Conservation (phyloP, 2,888 invertebrate genomes). For the Agelastica alni region DNA sequence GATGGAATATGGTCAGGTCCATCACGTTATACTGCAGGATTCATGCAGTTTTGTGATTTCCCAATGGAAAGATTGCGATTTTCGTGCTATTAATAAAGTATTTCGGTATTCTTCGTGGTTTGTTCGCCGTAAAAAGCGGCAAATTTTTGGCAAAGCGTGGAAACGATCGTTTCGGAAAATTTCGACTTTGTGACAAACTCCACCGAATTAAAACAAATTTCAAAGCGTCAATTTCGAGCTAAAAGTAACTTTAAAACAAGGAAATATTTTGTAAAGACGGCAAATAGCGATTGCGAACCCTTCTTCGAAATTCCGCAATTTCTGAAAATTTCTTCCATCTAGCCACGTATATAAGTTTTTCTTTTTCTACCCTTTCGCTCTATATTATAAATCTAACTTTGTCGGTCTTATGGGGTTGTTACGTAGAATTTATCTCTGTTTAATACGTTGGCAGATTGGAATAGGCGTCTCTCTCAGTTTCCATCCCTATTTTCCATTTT, state of each 20-base stretch:
- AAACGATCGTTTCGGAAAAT: too few relatives aligned
- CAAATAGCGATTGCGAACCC: background rate
- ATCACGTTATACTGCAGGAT: too few relatives aligned
- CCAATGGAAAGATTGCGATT: too few relatives aligned
- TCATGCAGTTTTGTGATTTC: too few relatives aligned
- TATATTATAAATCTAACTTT: conserved; percentile 46
- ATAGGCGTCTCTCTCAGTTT: conserved; percentile 27
- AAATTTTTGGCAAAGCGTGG: too few relatives aligned
- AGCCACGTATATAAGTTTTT: conserved; percentile 39
- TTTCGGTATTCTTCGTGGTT: too few relatives aligned
- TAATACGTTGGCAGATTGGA: conserved; percentile 31
- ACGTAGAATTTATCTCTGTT: conserved; percentile 39
- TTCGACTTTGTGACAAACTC: background rate
- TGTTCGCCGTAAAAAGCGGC: too few relatives aligned
- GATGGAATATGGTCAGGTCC: too few relatives aligned
- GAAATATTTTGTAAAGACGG: background rate
- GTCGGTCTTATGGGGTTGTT: conserved; percentile 43
- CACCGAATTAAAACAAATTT: background rate
- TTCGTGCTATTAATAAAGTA: too few relatives aligned
- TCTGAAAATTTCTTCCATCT: conserved; percentile 33
- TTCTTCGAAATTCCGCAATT: conserved; percentile 11
- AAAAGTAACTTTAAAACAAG: background rate
- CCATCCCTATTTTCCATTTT: conserved; percentile 27
- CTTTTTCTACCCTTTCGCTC: conserved; percentile 40
- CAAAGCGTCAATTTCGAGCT: too few relatives aligned